Base-by-base conservation (phyloP, 2,888 invertebrate genomes). In the Darwinula stevensoni region DNA sequence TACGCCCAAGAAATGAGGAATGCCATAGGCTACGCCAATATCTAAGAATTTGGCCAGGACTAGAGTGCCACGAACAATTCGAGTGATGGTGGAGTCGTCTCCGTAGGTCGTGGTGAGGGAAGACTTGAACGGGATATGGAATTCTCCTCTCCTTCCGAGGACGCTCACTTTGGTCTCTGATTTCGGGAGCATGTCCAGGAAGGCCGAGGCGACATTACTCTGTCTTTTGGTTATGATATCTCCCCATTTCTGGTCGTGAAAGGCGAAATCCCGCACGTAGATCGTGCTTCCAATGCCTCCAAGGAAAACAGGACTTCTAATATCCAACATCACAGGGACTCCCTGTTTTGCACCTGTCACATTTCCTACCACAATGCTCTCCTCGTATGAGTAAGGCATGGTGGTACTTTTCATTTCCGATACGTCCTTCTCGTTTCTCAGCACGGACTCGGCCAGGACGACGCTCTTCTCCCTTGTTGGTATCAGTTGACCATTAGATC, bases 71-170 rank as follows among this genome's bases (percentile, higher is more conserved):
- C 22, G 6, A n/a, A 22, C 22, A 6, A 22, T 6, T 6, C 22
- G 22, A n/a, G 22, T 22, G 22, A 22, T 22, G 22, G 22, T 22
- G 9, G 22, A 22, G 22, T n/a, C 22, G 22, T 22, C 22, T n/a
- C 22, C 22, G 22, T 22, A 22, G n/a, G 22, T 22, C 9, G 22
- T n/a, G 9, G 9, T 22, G 9, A 22, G 22, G 22, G 22, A 22
- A 22, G 9, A 6, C 22, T 6, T 22, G 22, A 22, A 22, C 22
- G 22, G 22, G 6, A 22, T 9, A 6, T 22, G 22, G 22, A 22
- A 22, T n/a, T 9, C 22, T 22, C 22, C 22, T 6, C 6, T 6
- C 22, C 22, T 6, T 9, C 22, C 22, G 9, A 22, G 22, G n/a
- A 22, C 22, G n/a, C 22, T 22, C 22, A 22, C 22, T 22, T 6